Percentiles rank a stretch among this genome's conserved stretches.
These are phyloP conservation scores for Hyles lineata DNA, from an alignment of 2,888 invertebrate genomes.

Conservation along the genomic window DNA sequence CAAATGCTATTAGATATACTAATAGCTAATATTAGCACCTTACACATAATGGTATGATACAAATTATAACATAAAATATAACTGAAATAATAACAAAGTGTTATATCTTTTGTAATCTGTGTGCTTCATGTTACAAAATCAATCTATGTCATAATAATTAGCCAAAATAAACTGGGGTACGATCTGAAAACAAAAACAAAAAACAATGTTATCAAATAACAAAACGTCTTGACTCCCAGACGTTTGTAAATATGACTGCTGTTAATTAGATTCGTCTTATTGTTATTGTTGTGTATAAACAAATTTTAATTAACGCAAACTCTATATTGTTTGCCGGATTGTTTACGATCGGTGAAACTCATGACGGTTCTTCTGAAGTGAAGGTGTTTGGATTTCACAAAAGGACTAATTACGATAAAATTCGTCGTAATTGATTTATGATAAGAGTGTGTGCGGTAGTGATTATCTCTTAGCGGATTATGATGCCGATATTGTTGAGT, in stretches of 20 bases:
- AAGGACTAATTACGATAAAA: too few relatives aligned
- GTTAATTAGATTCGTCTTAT: slow-evolving; percentile 37
- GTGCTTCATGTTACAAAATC: neutral
- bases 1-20: too few relatives aligned
- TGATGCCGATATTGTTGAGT: too few relatives aligned
- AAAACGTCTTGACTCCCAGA: neutral
- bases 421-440: too few relatives aligned
- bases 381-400: neutral
- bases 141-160: neutral
- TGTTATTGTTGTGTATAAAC: slow-evolving; percentile 38
- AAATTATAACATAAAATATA: neutral
- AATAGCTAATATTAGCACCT: too few relatives aligned
- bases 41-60: neutral
- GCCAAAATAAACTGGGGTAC: neutral
- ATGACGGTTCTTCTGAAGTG: neutral
- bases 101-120: neutral
- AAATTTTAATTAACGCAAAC: slow-evolving; percentile 37
- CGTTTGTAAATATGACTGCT: slow-evolving; percentile 25
- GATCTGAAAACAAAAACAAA: neutral
- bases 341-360: slow-evolving; percentile 13
- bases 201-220: slow-evolving; percentile 2
- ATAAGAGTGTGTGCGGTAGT: too few relatives aligned
- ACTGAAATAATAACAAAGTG: neutral
- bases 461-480: neutral
- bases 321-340: slow-evolving; percentile 30